phyloP scores from a whole-genome alignment of 1,140 invertebrate genomes.

The fruit fly (Drosophila melanogaster) region DNA sequence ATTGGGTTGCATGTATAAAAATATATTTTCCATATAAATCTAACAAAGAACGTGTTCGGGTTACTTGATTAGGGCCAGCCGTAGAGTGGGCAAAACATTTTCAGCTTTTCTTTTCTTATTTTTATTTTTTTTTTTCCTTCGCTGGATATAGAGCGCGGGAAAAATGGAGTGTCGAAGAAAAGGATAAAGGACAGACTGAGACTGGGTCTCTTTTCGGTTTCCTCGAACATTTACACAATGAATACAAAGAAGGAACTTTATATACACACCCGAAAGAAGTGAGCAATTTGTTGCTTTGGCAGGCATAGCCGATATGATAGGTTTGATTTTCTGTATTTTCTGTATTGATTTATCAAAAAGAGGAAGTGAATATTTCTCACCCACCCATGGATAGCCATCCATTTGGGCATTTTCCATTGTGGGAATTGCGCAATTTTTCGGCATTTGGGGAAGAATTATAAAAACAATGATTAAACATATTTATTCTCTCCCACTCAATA shows the following conservation, averaged over 20 bases:
- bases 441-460: constrained; percentile 52
- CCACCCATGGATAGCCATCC: no score
- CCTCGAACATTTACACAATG: constrained; percentile 69
- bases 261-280: constrained; percentile 52
- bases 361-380: constrained; percentile 60
- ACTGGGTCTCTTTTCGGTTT: constrained; percentile 50
- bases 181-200: constrained; percentile 35
- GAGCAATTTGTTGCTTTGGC: constrained; percentile 66
- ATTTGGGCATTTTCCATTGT: constrained; percentile 53
- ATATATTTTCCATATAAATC: constrained; percentile 83
- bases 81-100: constrained; percentile 55
- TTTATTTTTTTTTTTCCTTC: constrained; percentile 2
- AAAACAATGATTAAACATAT: constrained; percentile 78
- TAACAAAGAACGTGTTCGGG: constrained; percentile 81
- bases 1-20: constrained; percentile 72
- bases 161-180: constrained; percentile 14
- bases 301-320: constrained; percentile 26
- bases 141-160: constrained; percentile 1
- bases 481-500: constrained; percentile 47
- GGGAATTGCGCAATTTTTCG: constrained; percentile 69
- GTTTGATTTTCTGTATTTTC: constrained; percentile 29
- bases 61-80: constrained; percentile 76
- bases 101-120: constrained; percentile 6
- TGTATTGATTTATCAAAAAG: constrained; percentile 65
- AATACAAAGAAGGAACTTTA: constrained; percentile 43